A percentile compares a stretch with the other conserved stretches of the same genome.
phyloP scores from a whole-genome alignment of 2,113 vertebrate species.

The Melanerpes aurifrons region DNA sequence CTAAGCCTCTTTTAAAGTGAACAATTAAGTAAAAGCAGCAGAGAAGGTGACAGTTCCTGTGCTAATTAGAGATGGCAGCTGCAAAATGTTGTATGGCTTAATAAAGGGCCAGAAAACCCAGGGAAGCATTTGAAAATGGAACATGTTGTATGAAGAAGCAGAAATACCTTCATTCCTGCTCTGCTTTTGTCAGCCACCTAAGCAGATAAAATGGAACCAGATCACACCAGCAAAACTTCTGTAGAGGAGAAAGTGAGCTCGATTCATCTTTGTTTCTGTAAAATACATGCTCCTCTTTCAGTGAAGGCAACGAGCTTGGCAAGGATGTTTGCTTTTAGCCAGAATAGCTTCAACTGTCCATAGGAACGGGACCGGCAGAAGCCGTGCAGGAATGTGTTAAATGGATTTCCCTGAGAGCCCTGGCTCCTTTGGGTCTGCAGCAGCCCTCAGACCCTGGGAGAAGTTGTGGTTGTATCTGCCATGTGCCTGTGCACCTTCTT shows the following conservation, averaged over 20 bases:
- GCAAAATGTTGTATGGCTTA: neutral
- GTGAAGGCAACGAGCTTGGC: neutral
- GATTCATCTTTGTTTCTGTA: neutral
- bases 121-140: neutral
- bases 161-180: neutral
- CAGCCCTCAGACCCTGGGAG: neutral
- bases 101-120: neutral
- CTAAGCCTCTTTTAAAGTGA: neutral
- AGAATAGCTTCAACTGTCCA: neutral
- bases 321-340: conserved; percentile 17
- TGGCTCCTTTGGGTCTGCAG: neutral
- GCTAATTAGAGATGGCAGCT: neutral
- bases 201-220: neutral
- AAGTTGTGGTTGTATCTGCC: neutral
- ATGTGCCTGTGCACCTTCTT: conserved; percentile 17
- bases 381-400: conserved; percentile 45
- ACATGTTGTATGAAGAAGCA: neutral
- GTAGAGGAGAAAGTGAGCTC: neutral
- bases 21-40: neutral
- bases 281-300: neutral
- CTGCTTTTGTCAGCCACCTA: neutral
- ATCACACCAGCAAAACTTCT: neutral
- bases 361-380: neutral
- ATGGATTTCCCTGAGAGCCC: neutral
- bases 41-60: neutral